Evolutionary conservation across 1,140 invertebrate species (phyloP), one percentile per base, ranked within the genome.

Genomic region (Drosophila sp.): DNA sequence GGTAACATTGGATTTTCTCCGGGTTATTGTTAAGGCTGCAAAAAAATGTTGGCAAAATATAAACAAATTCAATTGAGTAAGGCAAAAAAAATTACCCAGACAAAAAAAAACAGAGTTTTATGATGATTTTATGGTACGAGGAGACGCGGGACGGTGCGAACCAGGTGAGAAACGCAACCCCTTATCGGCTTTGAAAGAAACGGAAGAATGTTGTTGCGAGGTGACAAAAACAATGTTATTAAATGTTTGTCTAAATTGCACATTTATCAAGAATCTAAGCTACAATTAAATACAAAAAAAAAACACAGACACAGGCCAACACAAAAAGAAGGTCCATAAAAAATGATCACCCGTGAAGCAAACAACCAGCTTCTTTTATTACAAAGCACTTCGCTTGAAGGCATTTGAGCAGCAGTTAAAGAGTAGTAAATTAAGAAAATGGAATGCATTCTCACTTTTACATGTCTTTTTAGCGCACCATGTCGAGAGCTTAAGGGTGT

Each of bases 1-100:
- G 44, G 4, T 25, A 79, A 62, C 72, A 71, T 58, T 67, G 65
- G 33, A 89, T 71, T 41, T 71, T 78, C n/a, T 50, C 44, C 27
- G 25, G 44, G 47, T 55, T 55, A 11, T 64, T 64, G 30, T 40
- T 17, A 35, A 8, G 4, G 30, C 33, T 60, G 41, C 83, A 82
- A 79, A 10, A 82, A 85, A 56, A 50, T 17, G 17, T 17, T 17
- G 17, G 17, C 17, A 17, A 17, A 17, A 17, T 17, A 17, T 17
- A 65, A 60, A 54, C 57, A 70, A 71, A 61, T 41, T 56, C 25
- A n/a, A 23, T 60, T 35, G 6, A 33, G 23, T 32, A 32, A 23
- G n/a, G 5, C 4, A 41, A 17, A 17, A 4, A 17, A 17, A 17
- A 41, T 11, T 1, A 41, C 11, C 3, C 6, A 41, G n/a, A 50